Evolutionary conservation across 2,797 vertebrate genomes (phyloP), one percentile per base, ranked within the genome.

Genomic region (Mormyrus hasselquistii): DNA sequence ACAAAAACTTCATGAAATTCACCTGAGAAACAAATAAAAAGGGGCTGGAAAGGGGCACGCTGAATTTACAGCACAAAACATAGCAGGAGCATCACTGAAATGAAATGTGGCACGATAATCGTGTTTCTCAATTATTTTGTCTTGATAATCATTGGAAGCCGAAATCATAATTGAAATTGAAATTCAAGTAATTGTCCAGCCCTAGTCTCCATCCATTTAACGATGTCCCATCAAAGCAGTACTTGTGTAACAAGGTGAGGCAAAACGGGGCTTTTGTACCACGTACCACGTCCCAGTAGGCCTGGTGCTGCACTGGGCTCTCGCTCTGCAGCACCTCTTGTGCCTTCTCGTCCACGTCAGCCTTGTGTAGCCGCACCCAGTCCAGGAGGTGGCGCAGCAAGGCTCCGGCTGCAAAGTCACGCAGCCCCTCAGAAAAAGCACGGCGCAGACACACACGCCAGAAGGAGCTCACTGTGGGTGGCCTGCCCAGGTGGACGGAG

Each of bases 341-440:
- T 1, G 96, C 96, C 93, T 96, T 96, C 91, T 93, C 96, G 89
- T 99, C 98, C 92, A 98, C 97, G 0, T 98, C 97, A 0, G 97
- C 97, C 89, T 98, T 96, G 0, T 99, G 98, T 52, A 99, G 94
- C 29, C 96, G 96, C 50, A 99, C 97, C 98, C 98, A 99, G 94
- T 99, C 98, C 69, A 99, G 94, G 16, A 99, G 97, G 86, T 97
- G 97, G 9, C 97, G 96, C 92, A 99, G 92, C 62, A 99, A 96
- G 25, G 96, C 93, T 2, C 98, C 99, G 0, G 97, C 98, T 99
- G 90, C 41, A 73, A 73, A 73, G 49, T 90, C 3, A 91, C 5
- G 90, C 49, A 89, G 73, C 90, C 9, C 87, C 22, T 86, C 25
- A 89, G 34, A 89, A 5, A 44, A 4, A 79, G 0, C 50, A 7